phyloP scores from a whole-genome alignment of 2,113 vertebrate species.

The Haemorhous mexicanus region DNA sequence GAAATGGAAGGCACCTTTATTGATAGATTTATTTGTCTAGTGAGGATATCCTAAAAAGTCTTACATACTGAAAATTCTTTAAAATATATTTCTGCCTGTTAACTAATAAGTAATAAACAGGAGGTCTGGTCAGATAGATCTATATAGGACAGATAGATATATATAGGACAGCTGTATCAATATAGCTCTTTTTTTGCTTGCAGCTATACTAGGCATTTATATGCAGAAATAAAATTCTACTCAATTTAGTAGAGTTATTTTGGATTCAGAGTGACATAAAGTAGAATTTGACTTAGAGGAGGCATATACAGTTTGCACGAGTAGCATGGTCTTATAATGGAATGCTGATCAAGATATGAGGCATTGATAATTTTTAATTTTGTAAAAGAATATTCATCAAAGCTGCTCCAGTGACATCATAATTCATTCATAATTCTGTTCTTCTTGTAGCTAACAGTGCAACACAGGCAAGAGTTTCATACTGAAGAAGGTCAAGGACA shows the following conservation, averaged over 20 bases:
- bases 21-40: neutral
- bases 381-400: neutral
- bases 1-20: neutral
- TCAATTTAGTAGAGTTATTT: neutral
- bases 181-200: neutral
- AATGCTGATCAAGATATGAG: neutral
- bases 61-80: neutral
- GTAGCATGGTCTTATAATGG: neutral
- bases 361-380: neutral
- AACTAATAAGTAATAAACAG: neutral
- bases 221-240: neutral
- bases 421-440: neutral
- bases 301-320: neutral
- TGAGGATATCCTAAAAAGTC: neutral
- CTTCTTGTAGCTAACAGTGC: neutral
- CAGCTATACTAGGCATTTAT: neutral
- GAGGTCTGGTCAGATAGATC: neutral
- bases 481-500: neutral
- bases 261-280: neutral
- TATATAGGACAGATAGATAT: neutral
- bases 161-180: neutral
- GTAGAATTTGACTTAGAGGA: neutral
- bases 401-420: neutral
- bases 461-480: neutral
- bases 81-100: neutral